phyloP scores from a whole-genome alignment of 2,113 vertebrate genomes.

The Pao palembangensis region DNA sequence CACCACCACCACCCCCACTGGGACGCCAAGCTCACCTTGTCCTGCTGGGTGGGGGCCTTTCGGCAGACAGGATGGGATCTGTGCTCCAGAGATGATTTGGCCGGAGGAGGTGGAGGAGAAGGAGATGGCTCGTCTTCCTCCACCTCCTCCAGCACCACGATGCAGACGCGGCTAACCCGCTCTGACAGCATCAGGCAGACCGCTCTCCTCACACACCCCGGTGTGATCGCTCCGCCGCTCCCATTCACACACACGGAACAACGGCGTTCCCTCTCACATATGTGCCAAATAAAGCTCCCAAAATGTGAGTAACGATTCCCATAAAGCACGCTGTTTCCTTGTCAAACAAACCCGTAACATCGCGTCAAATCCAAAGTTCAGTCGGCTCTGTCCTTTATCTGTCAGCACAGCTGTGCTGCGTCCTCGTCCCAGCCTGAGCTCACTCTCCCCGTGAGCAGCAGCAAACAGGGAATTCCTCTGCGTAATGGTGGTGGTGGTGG shows the following conservation, averaged over 20 bases:
- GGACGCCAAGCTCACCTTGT: constrained; percentile 62
- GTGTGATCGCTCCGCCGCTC: constrained; percentile 17
- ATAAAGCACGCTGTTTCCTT: constrained; percentile 7
- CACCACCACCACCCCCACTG: not conserved
- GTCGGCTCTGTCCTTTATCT: constrained; percentile 50
- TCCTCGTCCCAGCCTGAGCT: constrained; percentile 24
- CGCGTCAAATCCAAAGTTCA: constrained; percentile 34
- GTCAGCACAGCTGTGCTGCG: constrained; percentile 47
- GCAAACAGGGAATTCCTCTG: constrained; percentile 69
- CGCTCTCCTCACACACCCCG: constrained; percentile 1
- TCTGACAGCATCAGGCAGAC: constrained; percentile 76
- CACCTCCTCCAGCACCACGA: constrained; percentile 98
- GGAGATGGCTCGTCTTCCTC: constrained; percentile 75
- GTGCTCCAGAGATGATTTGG: constrained; percentile 56
- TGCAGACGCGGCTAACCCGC: constrained; percentile 97
- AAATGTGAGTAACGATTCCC: constrained; percentile 33
- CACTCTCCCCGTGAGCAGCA: constrained; percentile 36
- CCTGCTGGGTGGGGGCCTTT: constrained; percentile 52
- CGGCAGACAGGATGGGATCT: constrained; percentile 54
- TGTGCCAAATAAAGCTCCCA: constrained; percentile 21
- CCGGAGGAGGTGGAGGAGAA: constrained; percentile 51
- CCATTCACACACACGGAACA: constrained; percentile 17
- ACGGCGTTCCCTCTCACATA: constrained; percentile 45
- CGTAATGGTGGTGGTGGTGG: constrained; percentile 62
- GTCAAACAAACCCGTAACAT: constrained; percentile 31